phyloP scores from a whole-genome alignment of 37 sponge, comb jelly and placozoan genomes.

The Agelas oroides region DNA sequence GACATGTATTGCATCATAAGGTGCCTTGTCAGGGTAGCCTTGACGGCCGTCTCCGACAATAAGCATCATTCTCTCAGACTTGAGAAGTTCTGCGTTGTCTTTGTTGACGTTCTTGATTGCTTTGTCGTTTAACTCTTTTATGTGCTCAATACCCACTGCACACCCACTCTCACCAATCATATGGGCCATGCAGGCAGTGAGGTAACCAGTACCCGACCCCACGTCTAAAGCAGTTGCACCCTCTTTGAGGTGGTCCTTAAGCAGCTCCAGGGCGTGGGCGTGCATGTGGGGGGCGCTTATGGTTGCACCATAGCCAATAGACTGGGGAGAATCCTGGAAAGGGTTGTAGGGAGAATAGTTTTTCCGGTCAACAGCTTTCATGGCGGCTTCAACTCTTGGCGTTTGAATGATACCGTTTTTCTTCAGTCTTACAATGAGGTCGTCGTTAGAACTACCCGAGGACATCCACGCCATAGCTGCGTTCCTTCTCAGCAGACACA shows the following conservation, averaged over 20 bases:
- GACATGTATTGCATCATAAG: constrained; percentile 98
- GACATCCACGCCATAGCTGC: constrained; percentile 56
- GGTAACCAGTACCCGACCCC: constrained; percentile 96
- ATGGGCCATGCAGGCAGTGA: constrained; percentile 91
- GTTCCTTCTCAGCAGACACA: no score
- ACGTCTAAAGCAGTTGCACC: constrained; percentile 89
- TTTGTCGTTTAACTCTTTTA: constrained; percentile 84
- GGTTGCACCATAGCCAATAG: constrained; percentile 93
- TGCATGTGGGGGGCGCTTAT: constrained; percentile 99
- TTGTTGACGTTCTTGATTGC: constrained; percentile 79
- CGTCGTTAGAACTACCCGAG: constrained; percentile 44
- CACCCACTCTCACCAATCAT: constrained; percentile 94
- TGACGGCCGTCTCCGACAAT: constrained; percentile 90
- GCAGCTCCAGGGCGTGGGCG: constrained; percentile 92
- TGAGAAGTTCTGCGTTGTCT: constrained; percentile 61
- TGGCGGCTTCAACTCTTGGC: constrained; percentile 77
- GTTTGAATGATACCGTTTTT: constrained; percentile 80
- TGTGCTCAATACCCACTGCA: constrained; percentile 97
- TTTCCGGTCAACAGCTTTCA: constrained; percentile 83
- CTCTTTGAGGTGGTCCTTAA: constrained; percentile 79
- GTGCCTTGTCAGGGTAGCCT: constrained; percentile 83
- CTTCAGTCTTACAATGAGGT: constrained; percentile 49
- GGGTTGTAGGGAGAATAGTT: constrained; percentile 79
- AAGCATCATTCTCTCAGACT: constrained; percentile 26
- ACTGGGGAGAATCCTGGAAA: constrained; percentile 93